Evolutionary conservation across 1,140 invertebrate species (phyloP), one percentile per base, ranked within the genome.

Genomic region (Orchestia grillus): DNA sequence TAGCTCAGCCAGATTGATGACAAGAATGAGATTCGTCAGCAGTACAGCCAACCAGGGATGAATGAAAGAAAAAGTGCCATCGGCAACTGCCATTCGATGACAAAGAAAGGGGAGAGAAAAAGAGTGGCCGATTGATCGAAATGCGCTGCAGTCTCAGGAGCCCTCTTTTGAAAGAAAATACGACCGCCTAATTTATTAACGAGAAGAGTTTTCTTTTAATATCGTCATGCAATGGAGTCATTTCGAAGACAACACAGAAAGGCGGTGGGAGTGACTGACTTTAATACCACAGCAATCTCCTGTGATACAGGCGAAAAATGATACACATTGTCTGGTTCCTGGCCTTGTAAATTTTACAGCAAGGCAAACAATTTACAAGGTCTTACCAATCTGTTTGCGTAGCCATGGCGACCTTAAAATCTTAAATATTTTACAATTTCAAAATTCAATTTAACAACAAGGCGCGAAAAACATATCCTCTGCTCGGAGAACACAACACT

Each of bases 1-100:
- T 94, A 94, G 92, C 92, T 94, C 92, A 94, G 92, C 92, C 92
- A 94, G 92, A 94, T 94, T 94, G 92, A 94, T 94, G 92, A 94
- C 92, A 94, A 94, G 92, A 94, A 94, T 94, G 92, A 94, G 92
- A 94, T 94, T 94, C 92, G 92, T 94, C 92, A 94, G 92, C 92
- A 94, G 92, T 94, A 94, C 92, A 94, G 92, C 43, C n/a, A 90
- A 41, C 41, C 88, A 44, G 40, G 92, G 43, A 47, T 45, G 44
- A 94, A 45, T 44, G 40, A 40, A 44, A 94, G 92, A 94, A 94
- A 94, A 94, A 94, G 92, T 3, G 88, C 43, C 88, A 42, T 90
- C 41, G 88, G 88, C n/a, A 28, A 90, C 88, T 90, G 88, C 88
- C 42, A 42, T 36, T 90, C 36, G 8, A 87, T 8, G 4, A 42